A percentile compares a stretch with the other conserved stretches of the same genome.
These are phyloP conservation scores for Hippasteria phrygiana DNA, from an alignment of 53 echinoderm and acorn worm species.

Conservation along the genomic window DNA sequence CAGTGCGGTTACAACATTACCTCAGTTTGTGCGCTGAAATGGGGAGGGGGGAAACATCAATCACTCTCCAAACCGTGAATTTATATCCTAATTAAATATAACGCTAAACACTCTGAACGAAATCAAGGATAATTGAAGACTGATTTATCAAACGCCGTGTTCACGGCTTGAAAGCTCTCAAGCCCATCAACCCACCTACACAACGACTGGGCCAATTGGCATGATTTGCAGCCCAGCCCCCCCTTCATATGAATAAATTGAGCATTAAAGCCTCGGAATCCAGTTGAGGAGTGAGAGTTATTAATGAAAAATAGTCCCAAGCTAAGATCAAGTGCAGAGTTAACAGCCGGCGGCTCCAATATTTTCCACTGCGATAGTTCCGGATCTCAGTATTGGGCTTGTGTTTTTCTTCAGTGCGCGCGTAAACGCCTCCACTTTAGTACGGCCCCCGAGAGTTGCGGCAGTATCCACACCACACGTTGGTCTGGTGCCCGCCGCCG, in stretches of 20 bases:
- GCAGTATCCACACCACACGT: not conserved
- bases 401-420: conserved; percentile 29
- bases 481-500: conserved; percentile 52
- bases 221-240: conserved; percentile 33
- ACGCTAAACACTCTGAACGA: conserved; percentile 4
- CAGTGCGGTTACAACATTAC: not conserved
- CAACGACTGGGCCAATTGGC: conserved; percentile 31
- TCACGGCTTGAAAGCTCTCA: conserved; percentile 24
- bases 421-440: conserved; percentile 45
- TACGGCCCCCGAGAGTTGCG: conserved; percentile 36
- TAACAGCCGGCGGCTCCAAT: conserved; percentile 59
- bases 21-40: no score
- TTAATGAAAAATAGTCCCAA: conserved; percentile 65
- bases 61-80: not conserved
- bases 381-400: conserved; percentile 20
- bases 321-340: conserved; percentile 69
- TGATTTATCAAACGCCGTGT: conserved; percentile 28
- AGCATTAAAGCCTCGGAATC: conserved; percentile 59
- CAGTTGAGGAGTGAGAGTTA: conserved; percentile 36
- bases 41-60: not conserved
- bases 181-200: not conserved
- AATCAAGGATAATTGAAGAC: conserved; percentile 25
- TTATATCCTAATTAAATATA: conserved; percentile 44
- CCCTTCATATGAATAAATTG: conserved; percentile 63
- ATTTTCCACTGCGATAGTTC: conserved; percentile 60